Base-by-base conservation (phyloP, 2,113 vertebrate species). In the Rhombomys opimus region DNA sequence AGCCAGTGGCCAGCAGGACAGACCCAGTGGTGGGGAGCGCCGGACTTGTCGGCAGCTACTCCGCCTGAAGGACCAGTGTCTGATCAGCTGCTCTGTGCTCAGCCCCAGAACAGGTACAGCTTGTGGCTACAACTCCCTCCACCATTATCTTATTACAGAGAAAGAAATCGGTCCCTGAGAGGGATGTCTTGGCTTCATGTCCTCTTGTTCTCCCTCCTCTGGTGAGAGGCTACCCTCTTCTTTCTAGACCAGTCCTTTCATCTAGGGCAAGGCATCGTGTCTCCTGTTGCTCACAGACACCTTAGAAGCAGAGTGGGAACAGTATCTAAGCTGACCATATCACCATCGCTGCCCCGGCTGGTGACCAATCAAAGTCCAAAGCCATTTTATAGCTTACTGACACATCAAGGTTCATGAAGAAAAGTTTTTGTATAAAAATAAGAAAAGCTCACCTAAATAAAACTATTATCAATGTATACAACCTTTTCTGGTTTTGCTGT, bases 71-170 rank as follows among this genome's bases (percentile, higher is more conserved):
- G 98, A 99, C 73, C 97, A 96, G 15, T 99, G 99, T 96, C 98
- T 98, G 2, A 98, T 99, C 97, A 99, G 99, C 98, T 99, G 99
- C 97, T 99, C 99, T 1, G 98, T 99, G 93, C 99, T 99, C 85
- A 98, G 98, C 96, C 98, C 98, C 78, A 98, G 98, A 57, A 96
- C 97, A 98, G 99, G 99, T 99, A 82, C 98, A 97, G 86, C 27
- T 2, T 32, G 1, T 0, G 52, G 59, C 27, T 0, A 1, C 0
- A 22, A 0, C 72, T 38, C 32, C 14, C 20, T 14, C 52, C 7
- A 8, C 9, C 1, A 22, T 5, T 0, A 12, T 25, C 57, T 57
- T 70, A 10, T 5, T n/a, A 65, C 0, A 2, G 87, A 38, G 32
- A 11, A n/a, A 38, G 10, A 73, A 8, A 0, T 32, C 32, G 10